phyloP scores from a whole-genome alignment of 2,888 invertebrate species.

The Metopia argyrocephala region DNA sequence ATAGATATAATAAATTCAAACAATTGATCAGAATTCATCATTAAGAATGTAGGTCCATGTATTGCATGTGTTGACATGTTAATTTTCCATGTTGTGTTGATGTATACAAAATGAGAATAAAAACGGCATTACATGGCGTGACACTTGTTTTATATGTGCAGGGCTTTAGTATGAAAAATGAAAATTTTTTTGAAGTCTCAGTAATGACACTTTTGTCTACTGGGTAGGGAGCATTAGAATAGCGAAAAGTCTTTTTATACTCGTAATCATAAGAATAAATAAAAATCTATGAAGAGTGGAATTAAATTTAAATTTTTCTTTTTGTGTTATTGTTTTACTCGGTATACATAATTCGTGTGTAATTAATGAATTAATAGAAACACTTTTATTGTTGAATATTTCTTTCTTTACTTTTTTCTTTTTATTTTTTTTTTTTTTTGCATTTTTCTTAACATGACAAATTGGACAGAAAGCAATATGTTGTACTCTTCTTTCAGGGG shows the following conservation, averaged over 20 bases:
- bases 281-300: background rate
- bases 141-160: no score
- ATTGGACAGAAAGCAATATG: conserved; percentile 39
- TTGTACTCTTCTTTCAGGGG: background rate
- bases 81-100: no score
- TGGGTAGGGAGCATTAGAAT: no score
- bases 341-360: conserved; percentile 26
- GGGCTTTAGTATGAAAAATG: no score
- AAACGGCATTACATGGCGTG: no score
- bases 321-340: conserved; percentile 5
- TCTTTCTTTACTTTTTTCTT: background rate
- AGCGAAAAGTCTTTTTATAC: background rate
- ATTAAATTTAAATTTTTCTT: background rate
- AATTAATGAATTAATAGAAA: conserved; percentile 50
- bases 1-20: no score
- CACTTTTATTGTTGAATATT: background rate
- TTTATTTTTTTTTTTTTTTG: background rate
- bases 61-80: no score
- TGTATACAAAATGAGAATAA: no score
- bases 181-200: no score
- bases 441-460: conserved; percentile 43
- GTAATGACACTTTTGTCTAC: no score
- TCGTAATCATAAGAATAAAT: background rate
- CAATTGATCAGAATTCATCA: no score
- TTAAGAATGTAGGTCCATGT: no score